Percentiles rank a stretch among this genome's conserved stretches.
phyloP scores from a whole-genome alignment of 2,797 vertebrate genomes.

The Chiloscyllium punctatum region DNA sequence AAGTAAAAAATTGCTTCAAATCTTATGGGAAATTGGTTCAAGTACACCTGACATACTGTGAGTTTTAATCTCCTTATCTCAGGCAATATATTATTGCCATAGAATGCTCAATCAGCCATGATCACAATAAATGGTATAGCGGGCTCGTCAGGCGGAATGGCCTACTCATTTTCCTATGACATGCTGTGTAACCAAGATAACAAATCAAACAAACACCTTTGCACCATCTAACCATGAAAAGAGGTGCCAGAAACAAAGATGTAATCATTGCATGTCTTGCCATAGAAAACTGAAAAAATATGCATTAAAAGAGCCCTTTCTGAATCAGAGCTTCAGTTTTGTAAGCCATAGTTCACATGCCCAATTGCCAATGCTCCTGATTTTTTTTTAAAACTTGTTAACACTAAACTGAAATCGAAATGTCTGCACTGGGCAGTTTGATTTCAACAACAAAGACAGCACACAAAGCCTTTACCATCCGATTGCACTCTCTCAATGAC shows the following conservation, averaged over 20 bases:
- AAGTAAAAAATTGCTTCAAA: no score
- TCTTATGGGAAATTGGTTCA: no score
- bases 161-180: not conserved
- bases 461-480: not conserved
- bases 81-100: no score
- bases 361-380: not conserved
- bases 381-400: not conserved
- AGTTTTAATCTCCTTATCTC: no score
- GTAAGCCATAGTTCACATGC: not conserved
- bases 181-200: not conserved
- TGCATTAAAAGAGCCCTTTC: not conserved
- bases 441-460: not conserved
- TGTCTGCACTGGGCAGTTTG: not conserved
- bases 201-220: not conserved
- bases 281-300: not conserved
- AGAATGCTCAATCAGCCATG: no score
- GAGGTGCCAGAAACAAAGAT: not conserved
- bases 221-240: not conserved
- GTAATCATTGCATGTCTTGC: not conserved
- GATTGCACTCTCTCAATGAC: not conserved
- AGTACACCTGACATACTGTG: no score
- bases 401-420: not conserved
- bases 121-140: no score
- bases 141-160: no score
- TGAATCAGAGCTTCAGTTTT: not conserved